A percentile compares a stretch with the other conserved stretches of the same genome.
Evolutionary conservation across 2,113 vertebrate species (phyloP).

Genomic region (Ictidomys tridecemlineatus): DNA sequence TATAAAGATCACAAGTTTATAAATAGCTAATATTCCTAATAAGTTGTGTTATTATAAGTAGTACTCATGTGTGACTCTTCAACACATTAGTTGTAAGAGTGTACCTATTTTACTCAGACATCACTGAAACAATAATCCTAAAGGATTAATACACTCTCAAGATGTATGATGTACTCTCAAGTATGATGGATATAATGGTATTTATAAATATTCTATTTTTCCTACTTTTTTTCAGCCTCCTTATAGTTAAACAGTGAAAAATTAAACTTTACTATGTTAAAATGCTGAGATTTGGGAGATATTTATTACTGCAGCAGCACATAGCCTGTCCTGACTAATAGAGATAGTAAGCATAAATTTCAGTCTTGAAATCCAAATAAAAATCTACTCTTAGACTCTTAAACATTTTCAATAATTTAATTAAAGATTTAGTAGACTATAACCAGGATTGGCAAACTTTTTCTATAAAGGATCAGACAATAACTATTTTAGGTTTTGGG

Average conservation of each 20-base stretch:
- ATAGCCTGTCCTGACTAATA: not conserved
- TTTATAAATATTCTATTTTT: not conserved
- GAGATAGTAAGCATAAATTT: not conserved
- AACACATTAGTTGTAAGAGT: not conserved
- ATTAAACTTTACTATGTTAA: not conserved
- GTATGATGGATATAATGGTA: not conserved
- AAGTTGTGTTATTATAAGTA: not conserved
- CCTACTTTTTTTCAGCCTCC: not conserved
- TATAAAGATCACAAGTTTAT: constrained; percentile 27
- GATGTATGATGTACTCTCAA: too few relatives aligned
- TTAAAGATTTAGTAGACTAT: not conserved
- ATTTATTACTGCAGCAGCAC: not conserved
- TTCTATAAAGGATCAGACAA: not conserved
- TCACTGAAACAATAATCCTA: not conserved
- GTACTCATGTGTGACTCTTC: not conserved
- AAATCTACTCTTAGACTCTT: not conserved
- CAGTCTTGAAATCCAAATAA: not conserved
- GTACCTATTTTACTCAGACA: not conserved
- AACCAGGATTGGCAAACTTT: not conserved
- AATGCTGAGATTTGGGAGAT: not conserved
- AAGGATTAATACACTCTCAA: not conserved
- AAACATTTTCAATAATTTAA: not conserved
- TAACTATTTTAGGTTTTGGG: constrained; percentile 5
- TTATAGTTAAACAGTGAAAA: not conserved
- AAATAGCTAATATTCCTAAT: not conserved